These are phyloP conservation scores for Adelosebastes latens DNA, from an alignment of 2,797 vertebrate species.

Conservation along the genomic window DNA sequence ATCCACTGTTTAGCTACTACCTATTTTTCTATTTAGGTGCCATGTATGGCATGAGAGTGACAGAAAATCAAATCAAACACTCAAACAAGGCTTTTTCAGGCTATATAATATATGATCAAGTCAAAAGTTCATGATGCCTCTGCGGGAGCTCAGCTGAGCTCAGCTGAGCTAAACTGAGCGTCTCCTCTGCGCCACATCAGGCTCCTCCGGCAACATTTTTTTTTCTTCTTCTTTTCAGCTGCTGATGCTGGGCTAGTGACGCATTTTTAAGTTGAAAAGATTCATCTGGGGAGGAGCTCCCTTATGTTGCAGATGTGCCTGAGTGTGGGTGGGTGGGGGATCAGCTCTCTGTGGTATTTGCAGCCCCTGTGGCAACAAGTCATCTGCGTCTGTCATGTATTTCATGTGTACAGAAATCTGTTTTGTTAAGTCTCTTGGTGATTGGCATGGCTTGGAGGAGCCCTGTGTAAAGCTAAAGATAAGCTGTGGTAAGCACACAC, in stretches of 20 bases:
- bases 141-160: conserved; percentile 17
- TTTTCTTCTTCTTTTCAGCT: conserved; percentile 13
- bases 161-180: conserved; percentile 20
- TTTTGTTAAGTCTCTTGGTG: conserved; percentile 33
- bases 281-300: conserved; percentile 32
- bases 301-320: conserved; percentile 19
- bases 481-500: background rate
- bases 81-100: background rate
- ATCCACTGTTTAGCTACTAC: background rate
- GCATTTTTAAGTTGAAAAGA: conserved; percentile 27
- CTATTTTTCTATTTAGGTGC: background rate
- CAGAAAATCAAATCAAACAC: background rate
- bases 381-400: conserved; percentile 30
- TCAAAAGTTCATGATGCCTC: conserved; percentile 38
- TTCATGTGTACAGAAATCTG: conserved; percentile 27
- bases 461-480: conserved; percentile 3
- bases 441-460: conserved; percentile 23
- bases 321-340: background rate
- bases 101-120: conserved; percentile 15
- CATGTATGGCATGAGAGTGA: background rate
- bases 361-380: conserved; percentile 37
- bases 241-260: conserved; percentile 32
- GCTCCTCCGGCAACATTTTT: conserved; percentile 37
- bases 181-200: conserved; percentile 12
- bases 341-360: conserved; percentile 10